Base-by-base conservation (phyloP, 2,797 vertebrate genomes). In the Enteromius anoplus region DNA sequence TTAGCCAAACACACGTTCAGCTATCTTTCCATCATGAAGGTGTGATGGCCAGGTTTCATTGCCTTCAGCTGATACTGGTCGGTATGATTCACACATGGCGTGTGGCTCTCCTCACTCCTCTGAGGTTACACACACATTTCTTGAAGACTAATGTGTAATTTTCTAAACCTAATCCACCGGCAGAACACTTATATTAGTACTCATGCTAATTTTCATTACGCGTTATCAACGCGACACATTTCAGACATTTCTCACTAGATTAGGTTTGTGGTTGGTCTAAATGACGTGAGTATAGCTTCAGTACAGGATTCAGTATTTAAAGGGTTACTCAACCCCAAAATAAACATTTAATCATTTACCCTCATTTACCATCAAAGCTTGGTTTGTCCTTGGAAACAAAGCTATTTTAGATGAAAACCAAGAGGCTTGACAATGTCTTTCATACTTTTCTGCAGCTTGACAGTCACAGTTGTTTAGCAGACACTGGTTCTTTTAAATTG, bases 41-140 rank as follows among this genome's bases (percentile, higher is more conserved):
- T 85, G 89, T 34, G 37, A 87, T 51, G 78, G 53, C n/a, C 70
- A 84, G 86, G 86, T 86, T 90, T 87, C 71, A 83, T 86, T 85
- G 81, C 86, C 86, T 86, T 85, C 66, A 91, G 86, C 91, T 91
- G 89, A 91, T 87, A 78, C 81, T 86, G 89, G 83, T 81, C 91
- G 88, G 88, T 88, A 73, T 62, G 64, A 65, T 77, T 81, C 83
- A 88, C 83, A 81, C 77, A 66, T 85, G 45, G 69, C 70, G 80
- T 60, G 83, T 82, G 51, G 53, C 21, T 19, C 68, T 71, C 10
- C 60, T 73, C 87, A 86, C 85, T 70, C 71, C 17, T 14, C 66
- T 47, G 65, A 71, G 62, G 40, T 51, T 58, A 78, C 34, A 40
- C 68, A 85, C 87, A 85, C 84, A 10, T 64, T 34, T 21, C 23